Evolutionary conservation across 64 coral and sea anemone species (phyloP).

Genomic region (Exaiptasia diaphana): DNA sequence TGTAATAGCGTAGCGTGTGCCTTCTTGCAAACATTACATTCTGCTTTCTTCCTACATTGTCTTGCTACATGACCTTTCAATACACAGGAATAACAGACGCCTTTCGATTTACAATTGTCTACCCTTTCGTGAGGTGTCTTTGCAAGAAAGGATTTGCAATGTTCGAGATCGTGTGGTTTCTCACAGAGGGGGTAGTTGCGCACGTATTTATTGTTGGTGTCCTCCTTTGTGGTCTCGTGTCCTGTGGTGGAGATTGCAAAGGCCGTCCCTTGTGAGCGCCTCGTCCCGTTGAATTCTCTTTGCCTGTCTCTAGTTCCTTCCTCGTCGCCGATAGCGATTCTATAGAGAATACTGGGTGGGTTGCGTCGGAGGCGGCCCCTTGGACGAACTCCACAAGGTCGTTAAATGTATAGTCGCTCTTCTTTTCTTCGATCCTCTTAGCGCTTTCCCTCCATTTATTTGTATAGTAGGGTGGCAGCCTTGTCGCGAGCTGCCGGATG

Average conservation of each 20-base stretch:
- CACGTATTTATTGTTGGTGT: no score
- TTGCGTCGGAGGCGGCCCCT: slow-evolving; percentile 48
- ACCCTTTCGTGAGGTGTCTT: slow-evolving; percentile 23
- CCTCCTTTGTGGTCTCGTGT: neutral
- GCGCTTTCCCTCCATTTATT: slow-evolving; percentile 48
- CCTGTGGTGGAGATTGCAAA: neutral
- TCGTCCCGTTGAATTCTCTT: neutral
- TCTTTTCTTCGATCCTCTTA: slow-evolving; percentile 30
- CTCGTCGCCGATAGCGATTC: slow-evolving; percentile 21
- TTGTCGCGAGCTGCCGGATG: slow-evolving; percentile 21
- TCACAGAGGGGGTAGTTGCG: neutral
- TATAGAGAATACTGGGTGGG: slow-evolving; percentile 40
- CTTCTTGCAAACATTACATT: slow-evolving; percentile 51
- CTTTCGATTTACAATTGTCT: slow-evolving; percentile 15
- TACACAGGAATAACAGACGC: slow-evolving; percentile 45
- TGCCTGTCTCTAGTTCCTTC: neutral
- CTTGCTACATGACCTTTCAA: slow-evolving; percentile 1
- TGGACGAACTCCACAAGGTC: slow-evolving; percentile 57
- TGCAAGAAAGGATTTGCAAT: slow-evolving; percentile 9
- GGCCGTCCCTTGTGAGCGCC: neutral
- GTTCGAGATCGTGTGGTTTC: slow-evolving; percentile 1
- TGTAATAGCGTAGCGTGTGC: slow-evolving; percentile 40
- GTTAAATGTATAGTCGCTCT: slow-evolving; percentile 24
- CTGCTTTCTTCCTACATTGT: slow-evolving; percentile 18
- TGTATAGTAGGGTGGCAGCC: slow-evolving; percentile 17